A percentile compares a stretch with the other conserved stretches of the same genome.
Evolutionary conservation across 2,888 invertebrate species (phyloP).

Genomic region (Mimachlamys varia): DNA sequence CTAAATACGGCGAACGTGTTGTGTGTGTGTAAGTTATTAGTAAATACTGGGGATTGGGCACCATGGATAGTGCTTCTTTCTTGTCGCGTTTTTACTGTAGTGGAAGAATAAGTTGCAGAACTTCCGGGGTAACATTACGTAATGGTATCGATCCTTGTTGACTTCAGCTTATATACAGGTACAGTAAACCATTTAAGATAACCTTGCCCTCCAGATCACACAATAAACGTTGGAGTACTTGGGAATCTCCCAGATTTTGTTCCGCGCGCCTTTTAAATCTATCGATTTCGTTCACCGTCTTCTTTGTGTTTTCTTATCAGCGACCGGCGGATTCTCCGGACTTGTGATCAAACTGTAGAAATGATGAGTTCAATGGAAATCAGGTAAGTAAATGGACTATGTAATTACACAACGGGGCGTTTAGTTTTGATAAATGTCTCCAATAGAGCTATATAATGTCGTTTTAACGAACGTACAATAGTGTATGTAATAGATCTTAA

Average conservation of each 20-base stretch:
- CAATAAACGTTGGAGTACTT: neutral
- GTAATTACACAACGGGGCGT: no score
- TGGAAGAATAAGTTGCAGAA: no score
- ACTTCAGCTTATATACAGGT: neutral
- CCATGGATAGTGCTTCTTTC: no score
- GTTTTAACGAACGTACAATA: no score
- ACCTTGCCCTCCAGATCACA: neutral
- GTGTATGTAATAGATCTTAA: no score
- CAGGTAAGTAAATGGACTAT: neutral
- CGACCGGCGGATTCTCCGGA: neutral
- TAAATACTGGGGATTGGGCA: no score
- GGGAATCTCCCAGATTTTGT: neutral
- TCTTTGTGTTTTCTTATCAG: neutral
- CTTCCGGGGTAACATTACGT: neutral
- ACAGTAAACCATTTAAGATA: neutral
- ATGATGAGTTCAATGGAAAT: neutral
- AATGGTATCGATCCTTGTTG: neutral
- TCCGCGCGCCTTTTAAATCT: neutral
- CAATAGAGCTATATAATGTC: no score
- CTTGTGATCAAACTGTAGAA: neutral
- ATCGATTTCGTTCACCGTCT: neutral
- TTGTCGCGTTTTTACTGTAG: no score
- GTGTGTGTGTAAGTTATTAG: no score
- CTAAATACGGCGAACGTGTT: no score
- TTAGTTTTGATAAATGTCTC: no score